Evolutionary conservation across 2,888 invertebrate species (phyloP), one percentile per base, ranked within the genome.

Genomic region (Adelognathus sp.): DNA sequence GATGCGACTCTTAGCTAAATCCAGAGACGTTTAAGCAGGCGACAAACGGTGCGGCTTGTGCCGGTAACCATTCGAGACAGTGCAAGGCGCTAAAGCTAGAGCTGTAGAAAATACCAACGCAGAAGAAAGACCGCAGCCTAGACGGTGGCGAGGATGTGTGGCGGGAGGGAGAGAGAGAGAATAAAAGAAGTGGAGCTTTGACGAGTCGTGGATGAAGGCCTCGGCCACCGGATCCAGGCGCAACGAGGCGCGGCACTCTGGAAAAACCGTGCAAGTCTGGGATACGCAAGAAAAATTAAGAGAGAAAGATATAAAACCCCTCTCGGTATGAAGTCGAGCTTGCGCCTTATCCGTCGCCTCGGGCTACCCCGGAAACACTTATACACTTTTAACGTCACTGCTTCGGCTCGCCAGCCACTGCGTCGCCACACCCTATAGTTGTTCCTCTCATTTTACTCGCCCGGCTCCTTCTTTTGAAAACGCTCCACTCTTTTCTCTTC

Each of bases 301-400:
- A 56, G 69, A 72, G 39, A 78, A 54, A 78, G 60, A 73, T 69
- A 69, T 31, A 69, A 70, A 66, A 76, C 69, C 27, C 39, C 54
- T 54, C 61, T n/a, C 44, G 54, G 71, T 54, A 60, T n/a, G n/a
- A 44, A 60, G 71, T 39, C 9, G 61, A 71, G 75, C 75, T 79
- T 46, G 79, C 66, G 73, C 76, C 70, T 79, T 81, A 81, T 81
- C 79, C 79, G 79, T 79, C 73, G 79, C 81, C 79, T 73, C 60
- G 66, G 73, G 81, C 70, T 61, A 66, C 72, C 70, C n/a, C 63
- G 75, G 73, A 76, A 70, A 79, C 81, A 78, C 78, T 75, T 79
- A 71, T 61, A 79, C 79, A 67, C 72, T 72, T 71, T 75, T 41
- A 66, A 44, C 75, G 54, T 60, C 52, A 73, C 64, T 69, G 52